phyloP scores from a whole-genome alignment of 2,888 invertebrate species.

The Eilema sororculum region DNA sequence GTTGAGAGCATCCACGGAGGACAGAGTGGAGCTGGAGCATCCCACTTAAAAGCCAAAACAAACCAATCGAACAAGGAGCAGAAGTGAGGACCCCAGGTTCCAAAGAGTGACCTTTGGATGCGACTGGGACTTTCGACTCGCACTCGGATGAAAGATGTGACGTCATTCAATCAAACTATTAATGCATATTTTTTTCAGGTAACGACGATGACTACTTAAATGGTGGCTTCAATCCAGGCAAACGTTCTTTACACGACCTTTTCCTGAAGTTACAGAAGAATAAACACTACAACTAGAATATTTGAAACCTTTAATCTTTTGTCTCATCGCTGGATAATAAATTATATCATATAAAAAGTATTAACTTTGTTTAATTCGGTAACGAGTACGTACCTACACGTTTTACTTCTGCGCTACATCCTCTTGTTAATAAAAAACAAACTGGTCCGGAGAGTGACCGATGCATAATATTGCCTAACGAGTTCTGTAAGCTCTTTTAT shows the following conservation, averaged over 20 bases:
- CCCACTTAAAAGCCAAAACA: neutral
- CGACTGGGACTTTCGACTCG: neutral
- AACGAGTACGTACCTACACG: neutral
- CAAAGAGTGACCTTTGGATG: neutral
- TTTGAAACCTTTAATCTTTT: neutral
- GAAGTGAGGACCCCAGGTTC: neutral
- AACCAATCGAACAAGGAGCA: too few species aligned
- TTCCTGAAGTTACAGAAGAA: constrained; percentile 52
- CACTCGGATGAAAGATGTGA: neutral
- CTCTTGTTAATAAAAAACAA: neutral
- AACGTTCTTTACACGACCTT: constrained; percentile 63
- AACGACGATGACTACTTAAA: constrained; percentile 71
- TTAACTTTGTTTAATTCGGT: neutral
- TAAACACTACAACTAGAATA: constrained; percentile 32
- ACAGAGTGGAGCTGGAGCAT: too few species aligned
- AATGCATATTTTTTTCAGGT: constrained; percentile 50
- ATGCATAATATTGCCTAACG: neutral
- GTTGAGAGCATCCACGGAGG: too few species aligned
- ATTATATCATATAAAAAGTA: constrained; percentile 7
- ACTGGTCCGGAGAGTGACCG: neutral
- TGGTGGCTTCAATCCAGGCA: constrained; percentile 77
- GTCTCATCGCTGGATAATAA: constrained; percentile 7
- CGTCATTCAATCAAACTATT: neutral
- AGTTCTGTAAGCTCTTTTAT: neutral
- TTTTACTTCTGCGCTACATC: neutral